Base-by-base conservation (phyloP, 2,888 invertebrate species). In the Cacoxenus indagator region DNA sequence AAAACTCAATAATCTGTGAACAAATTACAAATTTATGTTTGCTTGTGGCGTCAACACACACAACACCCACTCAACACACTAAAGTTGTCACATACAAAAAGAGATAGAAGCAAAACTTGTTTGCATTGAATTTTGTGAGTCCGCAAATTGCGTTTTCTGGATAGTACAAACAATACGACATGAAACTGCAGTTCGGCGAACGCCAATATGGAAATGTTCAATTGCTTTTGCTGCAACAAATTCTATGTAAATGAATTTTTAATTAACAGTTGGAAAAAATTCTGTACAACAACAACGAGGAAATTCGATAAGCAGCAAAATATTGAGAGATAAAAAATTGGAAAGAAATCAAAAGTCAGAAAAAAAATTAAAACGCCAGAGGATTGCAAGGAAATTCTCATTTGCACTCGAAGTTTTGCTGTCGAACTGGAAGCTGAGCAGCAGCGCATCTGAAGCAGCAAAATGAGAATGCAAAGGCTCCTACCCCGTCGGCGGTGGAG, bases 171-270 rank as follows among this genome's bases (percentile, higher is more conserved):
- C 59, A 61, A 6, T 31, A 37, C 37, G 14, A 19, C 22, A 37
- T 22, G 17, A 22, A 8, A 6, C 17, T 11, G 19, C 19, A 22
- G 19, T 19, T 61, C 22, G 8, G 31, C 29, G 6, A 57, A 51
- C 9, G 19, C 4, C n/a, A 48, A 61, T 31, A 37, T 37, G 59
- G n/a, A 43, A 62, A 45, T 43, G 22, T 4, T 14, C 24, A 62
- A 62, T 45, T 62, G 61, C 61, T 45, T 62, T 62, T 45, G 8
- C 14, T n/a, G 24, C 31, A 17, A 43, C 14, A 43, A 45, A 37
- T 24, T 62, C 27, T 24, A 29, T 57, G 75, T 76, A 81, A 82
- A 82, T 80, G 72, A 76, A 79, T 79, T 81, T 82, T 82, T 80
- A 81, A 82, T 82, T 82, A 81, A 76, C 76, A 75, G 65, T 29